Conservation (phyloP, 2,113 vertebrate genomes). For the Coptodon bakossiorum region DNA sequence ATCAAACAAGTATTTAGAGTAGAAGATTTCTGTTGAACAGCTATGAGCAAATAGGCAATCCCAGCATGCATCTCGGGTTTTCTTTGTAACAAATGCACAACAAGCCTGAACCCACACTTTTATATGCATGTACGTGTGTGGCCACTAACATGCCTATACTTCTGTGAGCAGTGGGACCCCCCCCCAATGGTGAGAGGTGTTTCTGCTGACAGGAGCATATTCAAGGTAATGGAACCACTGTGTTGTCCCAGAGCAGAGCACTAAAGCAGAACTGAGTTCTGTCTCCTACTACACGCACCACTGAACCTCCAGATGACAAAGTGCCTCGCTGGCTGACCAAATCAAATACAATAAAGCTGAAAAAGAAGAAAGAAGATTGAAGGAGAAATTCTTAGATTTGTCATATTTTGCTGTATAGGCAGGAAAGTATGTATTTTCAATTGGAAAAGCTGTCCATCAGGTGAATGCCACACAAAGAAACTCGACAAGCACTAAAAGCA, state of each 20-base stretch:
- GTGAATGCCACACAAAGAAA: neutral
- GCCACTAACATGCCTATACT: neutral
- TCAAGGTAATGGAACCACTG: slow-evolving; percentile 66
- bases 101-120: neutral
- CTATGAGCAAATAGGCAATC: neutral
- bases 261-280: slow-evolving; percentile 66
- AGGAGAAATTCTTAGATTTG: slow-evolving; percentile 47
- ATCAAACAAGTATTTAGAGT: neutral
- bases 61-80: neutral
- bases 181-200: slow-evolving; percentile 19
- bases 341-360: slow-evolving; percentile 58
- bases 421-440: slow-evolving; percentile 37
- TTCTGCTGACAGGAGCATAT: slow-evolving; percentile 71
- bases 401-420: slow-evolving; percentile 26
- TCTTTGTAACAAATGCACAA: neutral
- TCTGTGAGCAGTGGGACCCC: slow-evolving; percentile 27
- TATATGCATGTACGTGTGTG: neutral
- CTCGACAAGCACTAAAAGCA: neutral
- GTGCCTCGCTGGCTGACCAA: slow-evolving; percentile 52
- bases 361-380: slow-evolving; percentile 37
- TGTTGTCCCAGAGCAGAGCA: slow-evolving; percentile 51
- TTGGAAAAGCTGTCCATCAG: slow-evolving; percentile 6
- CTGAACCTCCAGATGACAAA: slow-evolving; percentile 65
- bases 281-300: slow-evolving; percentile 59
- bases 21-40: neutral